Evolutionary conservation across 2,113 vertebrate genomes (phyloP).

Genomic region (Trochalopteron elliotii): DNA sequence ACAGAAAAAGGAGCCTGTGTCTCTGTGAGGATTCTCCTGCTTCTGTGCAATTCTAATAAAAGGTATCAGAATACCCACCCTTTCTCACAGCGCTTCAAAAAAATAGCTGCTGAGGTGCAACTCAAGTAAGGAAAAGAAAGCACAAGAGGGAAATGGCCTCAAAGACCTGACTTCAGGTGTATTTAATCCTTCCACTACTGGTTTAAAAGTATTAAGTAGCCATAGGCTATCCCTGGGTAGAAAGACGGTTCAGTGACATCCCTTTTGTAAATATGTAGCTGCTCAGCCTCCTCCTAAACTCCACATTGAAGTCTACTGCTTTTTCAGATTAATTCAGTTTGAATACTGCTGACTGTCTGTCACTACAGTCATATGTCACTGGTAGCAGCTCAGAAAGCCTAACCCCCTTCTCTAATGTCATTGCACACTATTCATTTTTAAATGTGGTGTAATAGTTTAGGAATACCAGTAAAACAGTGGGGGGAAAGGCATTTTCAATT

Average conservation of each 20-base stretch:
- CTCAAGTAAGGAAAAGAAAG: constrained; percentile 58
- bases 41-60: constrained; percentile 38
- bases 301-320: constrained; percentile 76
- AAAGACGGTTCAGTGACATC: constrained; percentile 76
- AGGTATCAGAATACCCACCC: constrained; percentile 43
- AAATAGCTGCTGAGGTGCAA: constrained; percentile 53
- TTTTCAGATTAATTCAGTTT: constrained; percentile 81
- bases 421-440: constrained; percentile 73
- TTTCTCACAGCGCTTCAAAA: constrained; percentile 53
- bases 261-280: constrained; percentile 80
- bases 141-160: constrained; percentile 61
- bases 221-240: constrained; percentile 77
- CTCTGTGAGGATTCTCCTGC: constrained; percentile 46
- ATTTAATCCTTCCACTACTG: constrained; percentile 68
- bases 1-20: constrained; percentile 28
- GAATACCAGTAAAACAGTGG: constrained; percentile 64
- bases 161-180: constrained; percentile 58
- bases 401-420: constrained; percentile 75
- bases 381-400: constrained; percentile 73
- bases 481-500: constrained; percentile 48
- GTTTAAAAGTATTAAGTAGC: constrained; percentile 79
- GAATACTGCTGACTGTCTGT: constrained; percentile 76
- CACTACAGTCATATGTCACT: constrained; percentile 75
- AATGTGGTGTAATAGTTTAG: constrained; percentile 65
- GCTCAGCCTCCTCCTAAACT: constrained; percentile 69